phyloP scores from a whole-genome alignment of 1,140 invertebrate species.

The Oedothorax gibbosus region DNA sequence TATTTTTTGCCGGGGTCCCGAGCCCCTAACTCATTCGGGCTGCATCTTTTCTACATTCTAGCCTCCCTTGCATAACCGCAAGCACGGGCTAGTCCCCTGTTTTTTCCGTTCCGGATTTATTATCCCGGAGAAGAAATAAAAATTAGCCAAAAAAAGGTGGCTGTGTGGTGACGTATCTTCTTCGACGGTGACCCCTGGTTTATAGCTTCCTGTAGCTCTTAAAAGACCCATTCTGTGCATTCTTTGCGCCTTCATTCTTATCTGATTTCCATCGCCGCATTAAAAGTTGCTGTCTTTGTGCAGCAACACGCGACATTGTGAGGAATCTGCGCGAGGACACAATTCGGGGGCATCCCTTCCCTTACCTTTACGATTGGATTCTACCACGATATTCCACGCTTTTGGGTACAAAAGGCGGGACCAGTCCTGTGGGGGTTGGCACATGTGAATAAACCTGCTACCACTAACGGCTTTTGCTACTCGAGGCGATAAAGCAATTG shows the following conservation, averaged over 20 bases:
- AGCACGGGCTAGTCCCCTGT: conserved; percentile 10
- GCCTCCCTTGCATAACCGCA: conserved; percentile 39
- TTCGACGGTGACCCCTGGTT: conserved; percentile 48
- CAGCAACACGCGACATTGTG: conserved; percentile 50
- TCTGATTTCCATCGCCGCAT: conserved; percentile 48
- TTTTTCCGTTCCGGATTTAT: conserved; percentile 25
- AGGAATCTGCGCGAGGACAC: conserved; percentile 12
- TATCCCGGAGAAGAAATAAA: not conserved
- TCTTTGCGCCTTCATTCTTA: conserved; percentile 24
- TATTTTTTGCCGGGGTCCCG: not conserved
- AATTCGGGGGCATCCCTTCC: conserved; percentile 19
- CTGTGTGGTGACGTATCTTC: conserved; percentile 34
- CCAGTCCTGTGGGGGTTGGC: conserved; percentile 18
- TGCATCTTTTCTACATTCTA: conserved; percentile 42
- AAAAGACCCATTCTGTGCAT: not conserved
- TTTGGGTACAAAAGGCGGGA: conserved; percentile 11
- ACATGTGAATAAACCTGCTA: conserved; percentile 50
- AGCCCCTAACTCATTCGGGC: conserved; percentile 33
- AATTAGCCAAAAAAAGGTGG: not conserved
- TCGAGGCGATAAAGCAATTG: conserved; percentile 57
- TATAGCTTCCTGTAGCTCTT: conserved; percentile 55
- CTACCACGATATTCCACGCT: conserved; percentile 54
- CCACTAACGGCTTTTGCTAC: conserved; percentile 58
- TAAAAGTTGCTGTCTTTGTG: conserved; percentile 57
- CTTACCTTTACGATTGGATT: conserved; percentile 47